Conservation (phyloP, 2,113 vertebrate genomes). For the Pangasianodon hypophthalmus region DNA sequence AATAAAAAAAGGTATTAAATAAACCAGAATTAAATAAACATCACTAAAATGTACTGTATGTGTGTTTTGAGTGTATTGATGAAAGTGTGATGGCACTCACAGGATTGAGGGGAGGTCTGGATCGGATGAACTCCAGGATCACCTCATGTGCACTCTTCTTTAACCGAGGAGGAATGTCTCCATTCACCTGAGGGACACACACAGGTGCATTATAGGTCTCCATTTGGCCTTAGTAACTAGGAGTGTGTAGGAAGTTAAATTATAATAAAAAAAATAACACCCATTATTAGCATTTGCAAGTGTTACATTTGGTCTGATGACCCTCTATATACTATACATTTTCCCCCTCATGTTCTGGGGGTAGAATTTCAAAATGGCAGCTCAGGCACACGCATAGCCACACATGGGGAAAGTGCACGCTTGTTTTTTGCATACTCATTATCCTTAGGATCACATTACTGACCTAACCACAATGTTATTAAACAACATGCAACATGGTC, state of each 20-base stretch:
- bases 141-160: conserved; percentile 98
- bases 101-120: conserved; percentile 94
- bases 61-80: neutral
- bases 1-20: neutral
- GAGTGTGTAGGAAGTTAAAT: neutral
- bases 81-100: conserved; percentile 70
- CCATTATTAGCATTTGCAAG: neutral
- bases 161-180: conserved; percentile 90
- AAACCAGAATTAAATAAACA: neutral
- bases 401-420: neutral
- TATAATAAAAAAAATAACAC: neutral
- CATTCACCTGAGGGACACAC: conserved; percentile 80
- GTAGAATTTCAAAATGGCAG: neutral
- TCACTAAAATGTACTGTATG: neutral
- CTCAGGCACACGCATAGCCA: neutral
- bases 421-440: neutral
- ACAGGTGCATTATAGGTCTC: neutral
- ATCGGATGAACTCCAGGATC: conserved; percentile 98
- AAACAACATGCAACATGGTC: neutral
- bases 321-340: neutral
- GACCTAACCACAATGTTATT: neutral
- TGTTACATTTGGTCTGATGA: neutral
- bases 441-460: neutral
- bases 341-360: neutral
- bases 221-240: neutral